Base-by-base conservation (phyloP, 2,797 vertebrate species). In the Myotis vivesi region DNA sequence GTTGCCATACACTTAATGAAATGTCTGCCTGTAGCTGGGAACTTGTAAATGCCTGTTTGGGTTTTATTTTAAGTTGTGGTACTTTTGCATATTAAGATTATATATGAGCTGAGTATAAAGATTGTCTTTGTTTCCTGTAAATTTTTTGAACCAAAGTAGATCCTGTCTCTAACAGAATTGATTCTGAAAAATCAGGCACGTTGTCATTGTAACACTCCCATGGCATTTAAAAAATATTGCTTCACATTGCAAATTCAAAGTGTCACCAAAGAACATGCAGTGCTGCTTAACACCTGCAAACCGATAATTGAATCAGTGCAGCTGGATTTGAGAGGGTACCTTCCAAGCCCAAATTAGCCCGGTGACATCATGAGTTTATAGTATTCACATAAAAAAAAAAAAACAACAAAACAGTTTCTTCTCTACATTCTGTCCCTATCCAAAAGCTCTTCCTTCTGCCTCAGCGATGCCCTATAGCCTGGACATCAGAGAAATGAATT, bases 171-270 rank as follows among this genome's bases (percentile, higher is more conserved):
- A 89, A 85, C 85, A 95, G 92, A 97, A 96, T 91, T 94, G 11
- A 66, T 97, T 96, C 93, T 92, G 44, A 87, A 97, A 97, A 97
- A 94, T 51, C 71, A 95, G 49, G 68, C 73, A 95, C 90, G 59
- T 79, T 97, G 92, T 97, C 95, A 87, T 68, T 83, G 23, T 17
- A 81, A 33, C 51, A 22, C 6, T 87, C 38, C n/a, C 28, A 49
- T 71, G 72, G 69, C 49, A 91, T 89, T 86, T 76, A 51, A 77
- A 94, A 95, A 84, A 86, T 46, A 22, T 30, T 84, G 17, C 55
- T 95, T 92, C 13, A 49, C 10, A 30, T 86, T 96, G 57, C 30
- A 85, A 53, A 95, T n/a, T 69, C 0, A 79, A 95, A 89, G 33
- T 44, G 33, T 92, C 6, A 8, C 55, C 90, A 92, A 59, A 95